Base-by-base conservation (phyloP, 1,140 invertebrate genomes). In the Eubasilissa regina region DNA sequence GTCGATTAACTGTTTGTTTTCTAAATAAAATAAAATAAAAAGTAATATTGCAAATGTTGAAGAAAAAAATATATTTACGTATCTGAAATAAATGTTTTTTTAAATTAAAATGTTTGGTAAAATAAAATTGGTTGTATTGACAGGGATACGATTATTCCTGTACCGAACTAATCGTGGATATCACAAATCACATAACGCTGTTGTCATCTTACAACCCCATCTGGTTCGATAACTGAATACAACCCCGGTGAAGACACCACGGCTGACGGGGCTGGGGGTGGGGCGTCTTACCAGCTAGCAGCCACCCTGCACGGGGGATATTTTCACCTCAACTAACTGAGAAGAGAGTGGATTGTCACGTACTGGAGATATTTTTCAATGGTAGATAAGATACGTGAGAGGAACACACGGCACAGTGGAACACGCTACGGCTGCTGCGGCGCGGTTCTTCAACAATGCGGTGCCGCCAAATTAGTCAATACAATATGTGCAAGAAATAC, bases 281-380 rank as follows among this genome's bases (percentile, higher is more conserved):
- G 25, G 6, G 25, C 25, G 25, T 35, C 25, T 35, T 35, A 35
- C 25, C n/a, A 35, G 25, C 25, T 6, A 35, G 25, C 25, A 6
- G 10, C 47, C 35, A 43, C 9, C 74, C n/a, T 25, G 13, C 43
- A 4, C n/a, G 64, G 47, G 48, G 66, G 66, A 70, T 70, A 79
- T 80, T 80, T 62, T 77, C 75, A 80, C 79, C 79, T 77, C 62
- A 47, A 17, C 76, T 44, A 70, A 45, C 48, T 3, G 58, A 64
- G 64, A 21, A 51, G 48, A 17, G 60, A 58, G 60, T 74, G 75
- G 80, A 81, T 81, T 77, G 80, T 81, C 80, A 81, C 80, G 80
- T 81, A 62, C 56, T 10, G 76, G 55, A 78, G 80, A 81, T 81
- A 81, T 81, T 81, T 81, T 81, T 81, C 80, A 81, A 75, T 75